Percentiles rank a stretch among this genome's conserved stretches.
Conservation (phyloP, 2,888 invertebrate genomes). For the Lomographa bimaculata region DNA sequence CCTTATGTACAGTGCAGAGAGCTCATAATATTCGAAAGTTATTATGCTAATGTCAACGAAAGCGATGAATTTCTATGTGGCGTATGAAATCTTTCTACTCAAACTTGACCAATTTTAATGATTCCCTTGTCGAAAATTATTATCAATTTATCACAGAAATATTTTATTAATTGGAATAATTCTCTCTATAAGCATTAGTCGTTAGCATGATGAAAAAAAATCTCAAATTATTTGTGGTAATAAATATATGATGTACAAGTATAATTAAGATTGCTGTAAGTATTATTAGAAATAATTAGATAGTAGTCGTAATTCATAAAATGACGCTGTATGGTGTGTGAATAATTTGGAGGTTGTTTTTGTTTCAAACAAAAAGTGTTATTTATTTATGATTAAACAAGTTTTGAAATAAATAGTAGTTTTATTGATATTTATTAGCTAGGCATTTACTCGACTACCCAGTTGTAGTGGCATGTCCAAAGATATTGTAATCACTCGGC, state of each 20-base stretch:
- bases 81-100: slow-evolving; percentile 29
- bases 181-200: slow-evolving; percentile 77
- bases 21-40: too few relatives aligned
- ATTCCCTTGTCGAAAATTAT: slow-evolving; percentile 39
- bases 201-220: slow-evolving; percentile 70
- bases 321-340: slow-evolving; percentile 78
- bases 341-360: slow-evolving; percentile 81
- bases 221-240: slow-evolving; percentile 82
- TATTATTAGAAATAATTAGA: slow-evolving; percentile 82
- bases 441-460: too few relatives aligned
- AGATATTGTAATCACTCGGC: too few relatives aligned
- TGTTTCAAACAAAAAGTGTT: slow-evolving; percentile 82
- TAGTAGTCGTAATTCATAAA: slow-evolving; percentile 78
- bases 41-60: too few relatives aligned
- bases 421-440: slow-evolving; percentile 28
- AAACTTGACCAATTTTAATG: slow-evolving; percentile 67
- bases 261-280: slow-evolving; percentile 78
- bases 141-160: too few relatives aligned
- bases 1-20: too few relatives aligned
- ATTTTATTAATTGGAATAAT: slow-evolving; percentile 68
- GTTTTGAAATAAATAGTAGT: slow-evolving; percentile 72
- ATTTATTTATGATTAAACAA: slow-evolving; percentile 83
- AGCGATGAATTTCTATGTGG: too few relatives aligned
- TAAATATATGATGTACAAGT: slow-evolving; percentile 74
- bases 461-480: too few relatives aligned